Evolutionary conservation across 1,140 invertebrate species (phyloP), one percentile per base, ranked within the genome.

Genomic region (Sipha flava): DNA sequence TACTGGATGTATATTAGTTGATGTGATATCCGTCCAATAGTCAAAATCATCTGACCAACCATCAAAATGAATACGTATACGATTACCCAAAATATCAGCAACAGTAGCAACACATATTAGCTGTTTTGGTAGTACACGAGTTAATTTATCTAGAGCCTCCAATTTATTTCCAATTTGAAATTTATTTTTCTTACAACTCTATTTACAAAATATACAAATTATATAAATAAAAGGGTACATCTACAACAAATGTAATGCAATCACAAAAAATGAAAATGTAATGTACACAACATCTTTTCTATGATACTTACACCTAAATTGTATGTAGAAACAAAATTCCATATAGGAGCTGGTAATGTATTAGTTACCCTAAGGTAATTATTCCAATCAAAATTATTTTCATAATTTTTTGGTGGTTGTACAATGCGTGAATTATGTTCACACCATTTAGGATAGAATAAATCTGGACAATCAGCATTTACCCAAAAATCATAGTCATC

Each of bases 361-460:
- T 92, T 92, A 40, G 91, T 90, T 80, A 91, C 88, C 84, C 92
- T 93, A 81, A 97, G 86, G 85, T 97, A 98, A 5, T 88, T 86
- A n/a, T 89, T 88, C 96, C 95, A 98, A 83, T 90, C 91, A 84
- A 98, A 98, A 62, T 86, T 88, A n/a, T 85, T 72, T 5, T 86
- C 88, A 81, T 90, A 90, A 82, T 90, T 90, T 82, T 91, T 90
- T 0, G 96, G 95, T 5, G 93, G 91, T 82, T 92, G 90, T 45
- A 96, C 84, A 45, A 88, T 85, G 34, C 93, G 90, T 4, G 89
- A 88, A 82, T 93, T 93, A 84, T 92, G 92, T 82, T 95, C 93
- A 84, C 95, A 95, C 93, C 94, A 98, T n/a, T 95, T 95, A 47
- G 91, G 89, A 9, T 94, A 95, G 85, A 98, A 98, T 47, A 98